These are phyloP conservation scores for Carcinoscorpius rotundicauda DNA, from an alignment of 1,140 invertebrate genomes.

Conservation along the genomic window DNA sequence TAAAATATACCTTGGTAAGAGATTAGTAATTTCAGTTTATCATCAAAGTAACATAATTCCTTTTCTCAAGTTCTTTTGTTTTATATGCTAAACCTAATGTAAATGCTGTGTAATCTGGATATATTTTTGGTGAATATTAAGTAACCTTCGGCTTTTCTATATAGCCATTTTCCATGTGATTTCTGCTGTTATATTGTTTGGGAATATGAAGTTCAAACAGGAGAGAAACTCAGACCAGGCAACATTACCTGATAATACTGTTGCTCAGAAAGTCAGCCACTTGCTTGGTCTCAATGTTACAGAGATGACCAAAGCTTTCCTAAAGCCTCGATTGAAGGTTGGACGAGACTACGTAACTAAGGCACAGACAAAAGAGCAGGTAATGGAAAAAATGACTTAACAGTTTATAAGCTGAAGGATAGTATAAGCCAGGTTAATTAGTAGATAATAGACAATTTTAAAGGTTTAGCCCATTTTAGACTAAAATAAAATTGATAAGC, in stretches of 20 bases:
- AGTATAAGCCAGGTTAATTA: too few species aligned
- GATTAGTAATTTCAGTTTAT: too few species aligned
- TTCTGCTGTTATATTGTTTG: slow-evolving; percentile 88
- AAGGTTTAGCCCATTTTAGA: too few species aligned
- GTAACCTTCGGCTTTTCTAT: slow-evolving; percentile 9
- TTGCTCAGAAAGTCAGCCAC: slow-evolving; percentile 74
- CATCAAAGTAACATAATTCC: too few species aligned
- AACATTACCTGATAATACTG: slow-evolving; percentile 92
- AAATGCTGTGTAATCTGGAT: too few species aligned
- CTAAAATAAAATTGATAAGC: too few species aligned
- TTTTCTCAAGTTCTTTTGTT: too few species aligned
- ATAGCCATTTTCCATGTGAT: slow-evolving; percentile 88
- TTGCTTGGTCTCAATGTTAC: slow-evolving; percentile 84
- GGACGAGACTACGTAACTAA: slow-evolving; percentile 97
- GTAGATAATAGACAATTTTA: too few species aligned
- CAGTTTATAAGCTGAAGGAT: too few species aligned
- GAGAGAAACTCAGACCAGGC: slow-evolving; percentile 98
- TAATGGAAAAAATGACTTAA: neutral
- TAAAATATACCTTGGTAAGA: too few species aligned
- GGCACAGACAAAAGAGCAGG: slow-evolving; percentile 96
- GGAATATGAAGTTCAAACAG: slow-evolving; percentile 97
- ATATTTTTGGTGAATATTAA: too few species aligned
- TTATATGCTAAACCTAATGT: too few species aligned
- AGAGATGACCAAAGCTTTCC: slow-evolving; percentile 95
- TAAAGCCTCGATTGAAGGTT: slow-evolving; percentile 95